Percentiles rank a stretch among this genome's conserved stretches.
Evolutionary conservation across 2,888 invertebrate genomes (phyloP).

Genomic region (Myathropa florea): DNA sequence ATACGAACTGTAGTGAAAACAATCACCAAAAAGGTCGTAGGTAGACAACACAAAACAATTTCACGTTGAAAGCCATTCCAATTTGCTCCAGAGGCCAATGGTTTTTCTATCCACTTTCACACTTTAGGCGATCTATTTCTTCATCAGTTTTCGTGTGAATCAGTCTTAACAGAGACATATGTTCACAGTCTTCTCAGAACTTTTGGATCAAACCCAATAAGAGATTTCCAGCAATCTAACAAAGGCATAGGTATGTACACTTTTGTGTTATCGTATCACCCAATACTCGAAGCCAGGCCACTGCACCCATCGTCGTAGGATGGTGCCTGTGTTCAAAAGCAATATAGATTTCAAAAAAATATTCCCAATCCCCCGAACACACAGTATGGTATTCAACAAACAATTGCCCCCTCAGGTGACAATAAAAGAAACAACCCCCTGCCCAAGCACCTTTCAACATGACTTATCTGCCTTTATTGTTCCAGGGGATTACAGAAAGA

Average conservation of each 20-base stretch:
- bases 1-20: no score
- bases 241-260: background rate
- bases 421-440: conserved; percentile 29
- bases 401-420: conserved; percentile 52
- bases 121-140: no score
- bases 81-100: no score
- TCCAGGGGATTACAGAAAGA: conserved; percentile 50
- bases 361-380: background rate
- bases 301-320: conserved; percentile 1
- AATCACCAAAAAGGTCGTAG: no score
- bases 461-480: conserved; percentile 55
- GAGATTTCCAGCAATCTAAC: background rate
- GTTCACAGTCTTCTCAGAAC: background rate
- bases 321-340: background rate
- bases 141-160: no score
- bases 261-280: background rate
- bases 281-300: conserved; percentile 18
- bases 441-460: conserved; percentile 27
- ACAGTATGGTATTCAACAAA: conserved; percentile 51
- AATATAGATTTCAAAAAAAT: conserved; percentile 52
- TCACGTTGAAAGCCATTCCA: no score
- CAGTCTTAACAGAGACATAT: no score
- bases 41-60: no score
- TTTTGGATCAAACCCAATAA: background rate
- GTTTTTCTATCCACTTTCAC: no score